A percentile compares a stretch with the other conserved stretches of the same genome.
Evolutionary conservation across 2,113 vertebrate genomes (phyloP).

Genomic region (Recurvirostra avosetta): DNA sequence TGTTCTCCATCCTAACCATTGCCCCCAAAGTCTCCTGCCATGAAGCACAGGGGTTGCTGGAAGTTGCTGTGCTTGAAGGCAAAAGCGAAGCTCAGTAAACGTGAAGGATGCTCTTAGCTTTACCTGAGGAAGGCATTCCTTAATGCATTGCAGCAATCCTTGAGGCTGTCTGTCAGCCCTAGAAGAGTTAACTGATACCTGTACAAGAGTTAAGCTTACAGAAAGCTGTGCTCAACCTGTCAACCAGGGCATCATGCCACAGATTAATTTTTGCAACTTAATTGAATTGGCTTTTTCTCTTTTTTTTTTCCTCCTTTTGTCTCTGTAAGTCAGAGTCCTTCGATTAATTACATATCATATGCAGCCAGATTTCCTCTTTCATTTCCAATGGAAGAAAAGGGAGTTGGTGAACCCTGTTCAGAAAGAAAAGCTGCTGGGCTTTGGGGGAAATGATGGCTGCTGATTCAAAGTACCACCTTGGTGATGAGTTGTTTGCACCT

Average conservation of each 20-base stretch:
- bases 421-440: not conserved
- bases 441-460: not conserved
- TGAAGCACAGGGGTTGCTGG: not conserved
- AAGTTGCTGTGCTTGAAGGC: rapidly evolving
- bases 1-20: not conserved
- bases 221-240: not conserved
- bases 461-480: not conserved
- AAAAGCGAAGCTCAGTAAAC: not conserved
- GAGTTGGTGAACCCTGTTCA: not conserved
- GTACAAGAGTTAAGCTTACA: not conserved
- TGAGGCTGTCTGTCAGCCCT: not conserved
- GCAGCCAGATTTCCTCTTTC: not conserved
- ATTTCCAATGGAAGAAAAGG: not conserved
- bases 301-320: rapidly evolving
- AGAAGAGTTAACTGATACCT: not conserved
- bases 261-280: not conserved
- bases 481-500: not conserved
- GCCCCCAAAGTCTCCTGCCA: rapidly evolving
- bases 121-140: not conserved
- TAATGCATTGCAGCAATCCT: not conserved
- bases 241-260: not conserved
- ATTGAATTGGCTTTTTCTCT: not conserved
- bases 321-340: not conserved
- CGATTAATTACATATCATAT: not conserved
- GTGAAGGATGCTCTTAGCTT: not conserved